Conservation (phyloP, 2,888 invertebrate species). For the Tinea pellionella region DNA sequence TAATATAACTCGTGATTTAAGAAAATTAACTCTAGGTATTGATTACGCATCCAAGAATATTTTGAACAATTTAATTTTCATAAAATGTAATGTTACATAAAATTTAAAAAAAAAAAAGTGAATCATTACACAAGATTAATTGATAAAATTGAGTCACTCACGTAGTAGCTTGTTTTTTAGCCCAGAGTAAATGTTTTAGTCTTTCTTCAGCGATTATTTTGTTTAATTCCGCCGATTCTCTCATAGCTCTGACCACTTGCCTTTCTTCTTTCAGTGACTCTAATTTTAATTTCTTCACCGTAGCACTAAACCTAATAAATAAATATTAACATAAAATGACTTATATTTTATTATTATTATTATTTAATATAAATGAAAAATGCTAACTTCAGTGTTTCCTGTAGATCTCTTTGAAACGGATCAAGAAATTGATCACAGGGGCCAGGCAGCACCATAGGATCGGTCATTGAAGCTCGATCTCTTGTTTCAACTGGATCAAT, state of each 20-base stretch:
- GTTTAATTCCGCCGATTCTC: conserved; percentile 72
- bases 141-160: not conserved
- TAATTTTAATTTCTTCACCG: conserved; percentile 48
- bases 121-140: too few species aligned
- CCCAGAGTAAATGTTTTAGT: conserved; percentile 61
- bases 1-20: too few species aligned
- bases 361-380: not conserved
- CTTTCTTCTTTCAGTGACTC: conserved; percentile 54
- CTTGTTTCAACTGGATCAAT: not conserved
- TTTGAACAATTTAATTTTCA: too few species aligned
- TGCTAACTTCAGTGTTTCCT: conserved; percentile 42
- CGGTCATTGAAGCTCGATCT: not conserved
- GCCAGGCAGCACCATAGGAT: not conserved
- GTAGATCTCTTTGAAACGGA: conserved; percentile 37
- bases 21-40: too few species aligned
- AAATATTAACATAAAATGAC: not conserved
- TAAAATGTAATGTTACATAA: too few species aligned
- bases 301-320: conserved; percentile 30
- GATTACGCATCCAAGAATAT: not conserved
- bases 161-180: conserved; percentile 34
- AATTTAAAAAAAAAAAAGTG: too few species aligned
- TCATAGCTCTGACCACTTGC: conserved; percentile 50
- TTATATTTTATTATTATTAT: not conserved
- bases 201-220: conserved; percentile 72
- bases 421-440: conserved; percentile 20